Evolutionary conservation across 2,797 vertebrate genomes (phyloP).

Genomic region (Dipus sagitta): DNA sequence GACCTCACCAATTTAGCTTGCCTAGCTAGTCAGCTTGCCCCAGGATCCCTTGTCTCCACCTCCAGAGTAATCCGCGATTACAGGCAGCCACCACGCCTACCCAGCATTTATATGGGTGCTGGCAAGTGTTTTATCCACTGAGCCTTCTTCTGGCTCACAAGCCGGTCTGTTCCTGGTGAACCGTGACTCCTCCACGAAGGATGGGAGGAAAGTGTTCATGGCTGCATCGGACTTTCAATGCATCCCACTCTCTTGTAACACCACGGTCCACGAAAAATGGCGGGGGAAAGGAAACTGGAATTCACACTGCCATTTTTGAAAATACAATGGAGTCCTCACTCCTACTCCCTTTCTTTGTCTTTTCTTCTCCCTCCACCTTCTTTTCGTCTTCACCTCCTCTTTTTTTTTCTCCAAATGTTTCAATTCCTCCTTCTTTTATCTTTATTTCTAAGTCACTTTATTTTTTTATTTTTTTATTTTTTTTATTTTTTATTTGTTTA

Average conservation of each 20-base stretch:
- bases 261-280: background rate
- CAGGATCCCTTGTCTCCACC: too few relatives aligned
- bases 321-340: background rate
- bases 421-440: background rate
- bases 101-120: too few relatives aligned
- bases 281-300: conserved; percentile 20
- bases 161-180: background rate
- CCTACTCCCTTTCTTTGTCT: background rate
- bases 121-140: too few relatives aligned
- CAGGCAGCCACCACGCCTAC: too few relatives aligned
- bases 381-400: background rate
- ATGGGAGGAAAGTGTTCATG: background rate
- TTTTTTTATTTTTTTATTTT: too few relatives aligned
- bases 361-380: background rate
- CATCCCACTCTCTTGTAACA: background rate
- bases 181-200: background rate
- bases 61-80: too few relatives aligned
- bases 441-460: background rate
- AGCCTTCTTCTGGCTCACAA: too few relatives aligned
- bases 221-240: too few relatives aligned
- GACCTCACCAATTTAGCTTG: too few relatives aligned
- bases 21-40: too few relatives aligned
- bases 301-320: conserved; percentile 35
- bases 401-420: background rate
- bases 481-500: too few relatives aligned